Percentiles rank a stretch among this genome's conserved stretches.
phyloP scores from a whole-genome alignment of 2,113 vertebrate species.

The Condylura cristata region DNA sequence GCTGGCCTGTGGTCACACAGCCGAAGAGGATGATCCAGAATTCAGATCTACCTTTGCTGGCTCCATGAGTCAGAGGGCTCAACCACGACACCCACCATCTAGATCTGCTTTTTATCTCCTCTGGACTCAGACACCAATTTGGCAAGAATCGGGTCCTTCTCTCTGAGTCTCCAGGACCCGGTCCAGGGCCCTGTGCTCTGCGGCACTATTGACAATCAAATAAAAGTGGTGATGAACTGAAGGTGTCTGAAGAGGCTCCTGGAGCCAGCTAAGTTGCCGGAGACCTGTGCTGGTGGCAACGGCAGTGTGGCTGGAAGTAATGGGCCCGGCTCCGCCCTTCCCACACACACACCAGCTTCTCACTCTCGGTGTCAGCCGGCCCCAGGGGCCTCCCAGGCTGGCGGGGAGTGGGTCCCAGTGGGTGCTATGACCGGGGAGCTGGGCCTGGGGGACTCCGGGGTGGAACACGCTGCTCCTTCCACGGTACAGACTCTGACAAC shows the following conservation, averaged over 20 bases:
- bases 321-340: rapidly evolving
- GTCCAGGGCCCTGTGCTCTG: neutral
- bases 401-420: neutral
- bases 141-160: neutral
- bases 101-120: neutral
- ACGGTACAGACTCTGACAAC: neutral
- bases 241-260: neutral
- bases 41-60: neutral
- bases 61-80: neutral
- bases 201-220: neutral
- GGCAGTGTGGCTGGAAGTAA: neutral
- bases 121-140: neutral
- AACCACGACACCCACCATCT: neutral
- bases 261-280: neutral
- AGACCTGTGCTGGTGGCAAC: neutral
- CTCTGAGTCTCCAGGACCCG: neutral
- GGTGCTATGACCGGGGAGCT: neutral
- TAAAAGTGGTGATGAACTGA: neutral
- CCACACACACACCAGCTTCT: neutral
- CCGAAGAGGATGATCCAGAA: neutral
- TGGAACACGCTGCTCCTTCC: neutral
- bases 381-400: neutral
- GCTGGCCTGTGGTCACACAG: neutral
- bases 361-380: neutral
- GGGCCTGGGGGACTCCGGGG: neutral